phyloP scores from a whole-genome alignment of 2,113 vertebrate species.

The Dicentrarchus labrax region DNA sequence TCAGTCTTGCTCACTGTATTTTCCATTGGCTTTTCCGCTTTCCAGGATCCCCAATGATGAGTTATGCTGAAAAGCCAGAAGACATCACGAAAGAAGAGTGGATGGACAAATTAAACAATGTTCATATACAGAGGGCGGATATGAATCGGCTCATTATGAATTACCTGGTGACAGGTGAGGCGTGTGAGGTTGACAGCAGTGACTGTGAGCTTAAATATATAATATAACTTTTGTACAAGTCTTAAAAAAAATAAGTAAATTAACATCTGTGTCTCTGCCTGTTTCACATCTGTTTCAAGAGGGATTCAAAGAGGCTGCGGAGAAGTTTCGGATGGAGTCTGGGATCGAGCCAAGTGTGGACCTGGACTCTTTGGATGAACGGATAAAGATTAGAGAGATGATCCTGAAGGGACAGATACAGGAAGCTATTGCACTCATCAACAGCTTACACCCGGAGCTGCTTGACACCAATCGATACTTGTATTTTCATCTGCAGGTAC shows the following conservation, averaged over 20 bases:
- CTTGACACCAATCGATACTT: slow-evolving; percentile 97
- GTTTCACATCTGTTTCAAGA: slow-evolving; percentile 82
- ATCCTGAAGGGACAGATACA: slow-evolving; percentile 98
- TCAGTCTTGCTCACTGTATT: slow-evolving; percentile 67
- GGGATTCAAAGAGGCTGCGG: slow-evolving; percentile 98
- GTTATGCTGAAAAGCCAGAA: slow-evolving; percentile 98
- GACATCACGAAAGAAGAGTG: slow-evolving; percentile 99
- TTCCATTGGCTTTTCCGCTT: slow-evolving; percentile 35
- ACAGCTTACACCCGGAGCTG: slow-evolving; percentile 96
- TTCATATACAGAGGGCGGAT: slow-evolving; percentile 97
- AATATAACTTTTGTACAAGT: too few relatives aligned
- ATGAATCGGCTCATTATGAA: slow-evolving; percentile 99
- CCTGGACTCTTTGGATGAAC: slow-evolving; percentile 96
- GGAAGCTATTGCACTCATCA: slow-evolving; percentile 96
- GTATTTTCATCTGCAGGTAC: slow-evolving; percentile 97
- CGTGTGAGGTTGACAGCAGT: neutral
- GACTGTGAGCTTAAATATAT: neutral
- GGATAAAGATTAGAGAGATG: slow-evolving; percentile 99
- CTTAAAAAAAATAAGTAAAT: too few relatives aligned
- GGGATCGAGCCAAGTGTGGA: slow-evolving; percentile 98
- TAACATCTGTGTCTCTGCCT: slow-evolving; percentile 10
- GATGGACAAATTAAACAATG: slow-evolving; percentile 98
- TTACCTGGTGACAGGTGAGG: slow-evolving; percentile 95
- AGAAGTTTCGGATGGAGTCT: slow-evolving; percentile 99
- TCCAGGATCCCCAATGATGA: slow-evolving; percentile 91